Evolutionary conservation across 2,888 invertebrate genomes (phyloP).

Genomic region (Nemotelus nigrinus): DNA sequence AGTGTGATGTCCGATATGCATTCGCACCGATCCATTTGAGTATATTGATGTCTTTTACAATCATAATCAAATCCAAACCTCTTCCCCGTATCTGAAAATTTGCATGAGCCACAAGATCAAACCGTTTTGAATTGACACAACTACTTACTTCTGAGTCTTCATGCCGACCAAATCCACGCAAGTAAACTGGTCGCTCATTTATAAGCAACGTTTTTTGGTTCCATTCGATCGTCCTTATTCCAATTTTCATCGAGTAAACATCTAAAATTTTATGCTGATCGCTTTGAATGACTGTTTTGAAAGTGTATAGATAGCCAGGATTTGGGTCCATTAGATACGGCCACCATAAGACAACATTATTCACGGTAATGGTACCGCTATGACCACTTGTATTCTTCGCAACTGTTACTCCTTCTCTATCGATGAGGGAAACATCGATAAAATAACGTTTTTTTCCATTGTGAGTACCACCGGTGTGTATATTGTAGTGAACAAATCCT

Average conservation of each 20-base stretch:
- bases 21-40: constrained; percentile 96
- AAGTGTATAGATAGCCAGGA: constrained; percentile 85
- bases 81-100: constrained; percentile 83
- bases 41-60: constrained; percentile 92
- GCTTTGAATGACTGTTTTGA: constrained; percentile 70
- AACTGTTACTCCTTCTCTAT: constrained; percentile 68
- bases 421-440: constrained; percentile 66
- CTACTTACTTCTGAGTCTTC: constrained; percentile 87
- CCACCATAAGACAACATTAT: constrained; percentile 89
- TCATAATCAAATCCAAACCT: constrained; percentile 87
- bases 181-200: constrained; percentile 87
- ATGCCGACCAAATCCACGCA: constrained; percentile 93
- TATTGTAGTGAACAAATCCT: constrained; percentile 60
- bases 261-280: constrained; percentile 68
- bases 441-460: constrained; percentile 62
- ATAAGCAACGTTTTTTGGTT: constrained; percentile 78
- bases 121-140: constrained; percentile 16
- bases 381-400: constrained; percentile 67
- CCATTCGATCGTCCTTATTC: constrained; percentile 85
- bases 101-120: background rate
- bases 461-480: constrained; percentile 63
- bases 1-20: constrained; percentile 95
- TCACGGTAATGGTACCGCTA: constrained; percentile 72
- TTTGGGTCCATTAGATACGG: constrained; percentile 85
- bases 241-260: constrained; percentile 85